Percentiles rank a stretch among this genome's conserved stretches.
Evolutionary conservation across 1,140 invertebrate genomes (phyloP).

Genomic region (Carcinoscorpius rotundicauda): DNA sequence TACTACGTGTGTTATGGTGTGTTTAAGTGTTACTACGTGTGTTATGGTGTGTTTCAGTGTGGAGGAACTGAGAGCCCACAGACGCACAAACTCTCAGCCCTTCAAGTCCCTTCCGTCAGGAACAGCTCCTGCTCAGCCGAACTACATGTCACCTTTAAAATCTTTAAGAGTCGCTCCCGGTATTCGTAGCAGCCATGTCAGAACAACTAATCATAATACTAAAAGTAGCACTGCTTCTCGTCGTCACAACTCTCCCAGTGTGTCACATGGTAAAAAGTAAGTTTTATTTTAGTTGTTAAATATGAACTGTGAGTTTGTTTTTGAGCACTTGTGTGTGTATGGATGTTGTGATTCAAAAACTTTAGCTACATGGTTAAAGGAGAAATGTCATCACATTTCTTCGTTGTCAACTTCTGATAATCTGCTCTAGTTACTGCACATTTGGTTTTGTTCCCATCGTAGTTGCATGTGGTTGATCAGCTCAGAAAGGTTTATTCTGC

Average conservation of each 20-base stretch:
- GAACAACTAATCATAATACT: not conserved
- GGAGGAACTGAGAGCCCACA: slow-evolving; percentile 14
- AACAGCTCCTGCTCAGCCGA: slow-evolving; percentile 8
- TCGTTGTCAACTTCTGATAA: no score
- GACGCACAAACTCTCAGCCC: slow-evolving; percentile 12
- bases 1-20: no score
- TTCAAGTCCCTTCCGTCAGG: slow-evolving; percentile 10
- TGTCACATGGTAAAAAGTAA: slow-evolving; percentile 11
- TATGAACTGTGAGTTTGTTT: no score
- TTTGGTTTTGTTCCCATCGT: no score
- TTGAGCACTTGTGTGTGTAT: no score
- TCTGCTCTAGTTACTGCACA: no score
- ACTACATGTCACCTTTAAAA: slow-evolving; percentile 15
- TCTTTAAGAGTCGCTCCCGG: slow-evolving; percentile 10
- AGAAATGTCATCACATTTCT: no score
- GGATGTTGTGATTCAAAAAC: no score
- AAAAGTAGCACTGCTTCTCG: not conserved
- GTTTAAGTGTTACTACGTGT: no score
- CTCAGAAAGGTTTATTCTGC: no score
- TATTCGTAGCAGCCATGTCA: not conserved
- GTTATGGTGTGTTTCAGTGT: slow-evolving; percentile 1
- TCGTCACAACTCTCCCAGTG: slow-evolving; percentile 2
- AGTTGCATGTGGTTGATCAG: no score
- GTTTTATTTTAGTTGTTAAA: not conserved
- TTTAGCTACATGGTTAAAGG: no score